These are phyloP conservation scores for Pseudeuparius sepicola DNA, from an alignment of 2,888 invertebrate genomes.

Conservation along the genomic window DNA sequence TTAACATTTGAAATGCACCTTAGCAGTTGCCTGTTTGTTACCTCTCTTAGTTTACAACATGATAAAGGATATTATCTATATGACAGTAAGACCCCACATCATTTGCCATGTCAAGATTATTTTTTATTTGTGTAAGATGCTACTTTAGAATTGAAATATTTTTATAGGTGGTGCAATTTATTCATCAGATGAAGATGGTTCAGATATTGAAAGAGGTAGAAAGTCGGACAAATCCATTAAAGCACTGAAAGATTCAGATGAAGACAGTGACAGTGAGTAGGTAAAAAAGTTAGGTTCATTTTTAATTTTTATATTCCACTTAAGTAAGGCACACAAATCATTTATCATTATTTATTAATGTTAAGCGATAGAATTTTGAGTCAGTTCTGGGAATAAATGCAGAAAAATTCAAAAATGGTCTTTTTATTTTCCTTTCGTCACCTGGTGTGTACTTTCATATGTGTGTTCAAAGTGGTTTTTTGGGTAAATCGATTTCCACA, in stretches of 20 bases:
- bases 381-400: too few relatives aligned
- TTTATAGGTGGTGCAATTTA: slow-evolving; percentile 54
- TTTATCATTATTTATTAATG: too few relatives aligned
- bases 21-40: background rate
- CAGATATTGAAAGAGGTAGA: slow-evolving; percentile 69
- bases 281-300: too few relatives aligned
- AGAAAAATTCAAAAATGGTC: too few relatives aligned
- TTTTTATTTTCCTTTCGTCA: too few relatives aligned
- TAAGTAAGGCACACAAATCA: too few relatives aligned
- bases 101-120: background rate
- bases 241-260: slow-evolving; percentile 70
- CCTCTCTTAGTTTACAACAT: background rate
- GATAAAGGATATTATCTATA: background rate
- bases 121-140: background rate
- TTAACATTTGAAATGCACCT: too few relatives aligned
- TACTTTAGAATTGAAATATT: slow-evolving; percentile 6
- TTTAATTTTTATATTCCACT: too few relatives aligned
- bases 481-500: slow-evolving; percentile 33
- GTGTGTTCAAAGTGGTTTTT: slow-evolving; percentile 17
- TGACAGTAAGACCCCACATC: too few relatives aligned
- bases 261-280: slow-evolving; percentile 34
- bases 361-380: too few relatives aligned
- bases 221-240: slow-evolving; percentile 68
- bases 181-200: slow-evolving; percentile 80
- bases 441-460: slow-evolving; percentile 20